phyloP scores from a whole-genome alignment of 2,113 vertebrate genomes.

The Bos taurus region DNA sequence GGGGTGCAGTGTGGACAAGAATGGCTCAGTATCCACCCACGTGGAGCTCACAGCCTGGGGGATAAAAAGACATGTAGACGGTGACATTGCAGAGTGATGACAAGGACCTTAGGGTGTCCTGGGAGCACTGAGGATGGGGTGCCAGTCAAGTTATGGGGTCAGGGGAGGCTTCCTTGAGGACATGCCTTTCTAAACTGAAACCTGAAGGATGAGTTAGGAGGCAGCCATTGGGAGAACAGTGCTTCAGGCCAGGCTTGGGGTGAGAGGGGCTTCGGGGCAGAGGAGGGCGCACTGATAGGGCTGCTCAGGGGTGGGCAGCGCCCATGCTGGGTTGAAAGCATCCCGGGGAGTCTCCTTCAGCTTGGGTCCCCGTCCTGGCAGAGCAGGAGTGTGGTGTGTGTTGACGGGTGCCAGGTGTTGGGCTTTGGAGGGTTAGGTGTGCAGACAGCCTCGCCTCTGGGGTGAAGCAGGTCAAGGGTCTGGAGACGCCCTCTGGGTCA shows the following conservation, averaged over 20 bases:
- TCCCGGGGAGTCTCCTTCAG: neutral
- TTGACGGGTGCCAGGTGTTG: neutral
- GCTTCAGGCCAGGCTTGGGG: neutral
- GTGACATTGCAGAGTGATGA: neutral
- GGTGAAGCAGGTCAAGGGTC: neutral
- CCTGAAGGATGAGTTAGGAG: neutral
- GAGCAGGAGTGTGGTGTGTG: neutral
- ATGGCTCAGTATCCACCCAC: neutral
- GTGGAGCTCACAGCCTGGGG: neutral
- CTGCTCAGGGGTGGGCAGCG: accelerated
- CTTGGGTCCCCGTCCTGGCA: neutral
- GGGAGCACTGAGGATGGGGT: neutral
- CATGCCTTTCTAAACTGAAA: neutral
- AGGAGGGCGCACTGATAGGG: accelerated
- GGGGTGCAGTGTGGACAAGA: neutral
- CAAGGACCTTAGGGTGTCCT: neutral
- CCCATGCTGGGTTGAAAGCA: neutral
- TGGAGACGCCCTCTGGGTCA: neutral
- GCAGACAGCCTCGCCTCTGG: neutral
- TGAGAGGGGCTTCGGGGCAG: neutral
- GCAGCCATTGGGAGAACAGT: neutral
- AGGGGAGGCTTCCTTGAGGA: neutral
- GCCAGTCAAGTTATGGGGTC: neutral
- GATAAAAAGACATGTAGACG: neutral
- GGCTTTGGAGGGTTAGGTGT: neutral